Conservation (phyloP, 2,113 vertebrate species). For the Numenius arquata region DNA sequence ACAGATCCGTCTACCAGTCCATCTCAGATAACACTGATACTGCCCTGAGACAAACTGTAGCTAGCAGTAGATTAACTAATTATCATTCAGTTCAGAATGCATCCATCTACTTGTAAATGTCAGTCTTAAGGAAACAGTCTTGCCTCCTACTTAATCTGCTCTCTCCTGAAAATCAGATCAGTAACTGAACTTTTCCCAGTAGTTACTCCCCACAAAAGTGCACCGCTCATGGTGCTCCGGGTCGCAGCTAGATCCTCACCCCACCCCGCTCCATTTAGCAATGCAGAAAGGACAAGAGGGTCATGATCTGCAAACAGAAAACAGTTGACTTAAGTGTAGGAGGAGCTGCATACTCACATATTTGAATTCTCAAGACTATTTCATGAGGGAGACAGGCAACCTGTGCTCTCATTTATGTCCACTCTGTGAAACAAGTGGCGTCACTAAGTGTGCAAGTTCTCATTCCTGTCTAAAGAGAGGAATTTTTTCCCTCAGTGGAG, state of each 20-base stretch:
- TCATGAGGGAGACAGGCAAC: not conserved
- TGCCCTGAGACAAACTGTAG: not conserved
- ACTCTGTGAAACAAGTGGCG: not conserved
- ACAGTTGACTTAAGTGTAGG: not conserved
- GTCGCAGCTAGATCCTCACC: not conserved
- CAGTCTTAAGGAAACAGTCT: not conserved
- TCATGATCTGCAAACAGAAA: not conserved
- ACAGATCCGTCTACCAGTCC: not conserved
- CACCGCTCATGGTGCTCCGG: not conserved
- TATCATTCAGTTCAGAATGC: not conserved
- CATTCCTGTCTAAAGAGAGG: not conserved
- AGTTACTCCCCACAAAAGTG: not conserved
- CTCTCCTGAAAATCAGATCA: not conserved
- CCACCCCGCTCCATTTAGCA: not conserved
- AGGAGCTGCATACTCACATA: not conserved
- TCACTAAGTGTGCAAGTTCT: not conserved
- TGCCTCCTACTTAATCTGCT: not conserved
- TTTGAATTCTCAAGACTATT: not conserved
- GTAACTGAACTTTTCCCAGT: not conserved
- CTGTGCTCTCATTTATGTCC: not conserved
- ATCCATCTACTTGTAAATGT: not conserved
- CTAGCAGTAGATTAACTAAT: not conserved
- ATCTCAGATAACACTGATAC: not conserved
- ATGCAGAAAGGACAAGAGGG: not conserved
- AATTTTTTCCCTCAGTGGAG: not conserved